Base-by-base conservation (phyloP, 2,888 invertebrate genomes). In the Tethea ocularis region DNA sequence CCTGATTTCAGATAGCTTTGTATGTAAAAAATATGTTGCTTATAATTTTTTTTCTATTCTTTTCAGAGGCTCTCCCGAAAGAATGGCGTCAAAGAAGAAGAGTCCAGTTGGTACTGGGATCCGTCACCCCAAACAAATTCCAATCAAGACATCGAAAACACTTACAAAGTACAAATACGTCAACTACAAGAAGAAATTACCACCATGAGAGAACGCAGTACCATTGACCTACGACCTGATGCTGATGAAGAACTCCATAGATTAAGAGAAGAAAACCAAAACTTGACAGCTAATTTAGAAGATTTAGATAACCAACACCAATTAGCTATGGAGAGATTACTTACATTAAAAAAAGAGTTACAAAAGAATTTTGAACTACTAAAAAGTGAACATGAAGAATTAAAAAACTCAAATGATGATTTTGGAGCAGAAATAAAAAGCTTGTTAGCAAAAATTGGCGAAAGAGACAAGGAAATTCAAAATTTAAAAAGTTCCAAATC, bases 271-370 rank as follows among this genome's bases (percentile, higher is more conserved):
- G 94, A 95, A 76, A 95, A 95, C 65, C 89, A 87, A 66, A 93
- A 93, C 63, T 87, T 95, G 22, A 91, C 94, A 20, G 79, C 82
- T 6, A 95, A 93, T 70, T 86, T 97, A 58, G 96, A 96, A 71
- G 96, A 96, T 77, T 84, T 97, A 68, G 97, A 97, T 75, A 93
- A 84, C 54, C 96, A 97, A 82, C 96, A 97, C 77, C 95, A 96
- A 72, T 87, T 94, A 71, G 96, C 96, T 0, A 95, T 96, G 85
- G 95, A 94, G 65, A 93, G 92, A 74, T 82, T 95, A 20, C 74
- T 95, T 0, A 75, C 90, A 5, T 72, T 94, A 46, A 95, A 95
- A 71, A 91, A 86, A 52, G 93, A 94, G 55, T 72, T 94, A 53
- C 94, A 94, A 62, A 84, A 84, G 13, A 94, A 94, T 71, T 93